These are phyloP conservation scores for Lochmaea crataegi DNA, from an alignment of 2,888 invertebrate genomes.

Conservation along the genomic window DNA sequence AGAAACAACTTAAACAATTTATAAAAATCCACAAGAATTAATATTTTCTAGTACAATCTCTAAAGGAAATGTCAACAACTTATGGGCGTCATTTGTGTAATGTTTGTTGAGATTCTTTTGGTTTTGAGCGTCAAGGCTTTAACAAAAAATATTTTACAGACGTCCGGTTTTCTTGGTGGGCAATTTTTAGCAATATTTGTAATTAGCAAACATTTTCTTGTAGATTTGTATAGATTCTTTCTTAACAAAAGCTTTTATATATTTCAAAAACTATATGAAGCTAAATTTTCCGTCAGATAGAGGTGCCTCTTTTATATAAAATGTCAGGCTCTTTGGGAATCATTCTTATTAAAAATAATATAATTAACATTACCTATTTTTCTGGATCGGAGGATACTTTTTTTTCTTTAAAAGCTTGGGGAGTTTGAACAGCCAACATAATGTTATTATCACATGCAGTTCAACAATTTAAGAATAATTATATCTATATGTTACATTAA, in stretches of 20 bases:
- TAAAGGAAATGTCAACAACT: too few relatives aligned
- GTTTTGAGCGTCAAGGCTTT: too few relatives aligned
- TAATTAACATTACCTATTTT: constrained; percentile 43
- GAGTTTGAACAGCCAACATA: constrained; percentile 61
- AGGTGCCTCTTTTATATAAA: constrained; percentile 24
- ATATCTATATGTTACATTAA: constrained; percentile 47
- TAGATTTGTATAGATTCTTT: constrained; percentile 9
- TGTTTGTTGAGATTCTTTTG: too few relatives aligned
- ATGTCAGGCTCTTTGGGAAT: constrained; percentile 22
- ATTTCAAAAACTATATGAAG: constrained; percentile 29
- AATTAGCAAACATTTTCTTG: neutral
- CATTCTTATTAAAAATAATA: constrained; percentile 33
- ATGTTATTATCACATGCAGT: constrained; percentile 64
- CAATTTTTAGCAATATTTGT: too few relatives aligned
- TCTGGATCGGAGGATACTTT: constrained; percentile 49
- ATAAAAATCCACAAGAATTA: constrained; percentile 6
- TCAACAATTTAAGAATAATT: constrained; percentile 60
- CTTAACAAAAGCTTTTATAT: constrained; percentile 24
- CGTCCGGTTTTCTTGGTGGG: too few relatives aligned
- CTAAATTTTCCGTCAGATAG: constrained; percentile 26
- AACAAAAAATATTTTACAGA: too few relatives aligned
- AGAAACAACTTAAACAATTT: constrained; percentile 9
- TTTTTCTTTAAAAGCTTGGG: constrained; percentile 54
- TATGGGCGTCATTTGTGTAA: too few relatives aligned
- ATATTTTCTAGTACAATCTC: too few relatives aligned